Evolutionary conservation across 2,113 vertebrate species (phyloP).

Genomic region (Tetraodon nigroviridis): DNA sequence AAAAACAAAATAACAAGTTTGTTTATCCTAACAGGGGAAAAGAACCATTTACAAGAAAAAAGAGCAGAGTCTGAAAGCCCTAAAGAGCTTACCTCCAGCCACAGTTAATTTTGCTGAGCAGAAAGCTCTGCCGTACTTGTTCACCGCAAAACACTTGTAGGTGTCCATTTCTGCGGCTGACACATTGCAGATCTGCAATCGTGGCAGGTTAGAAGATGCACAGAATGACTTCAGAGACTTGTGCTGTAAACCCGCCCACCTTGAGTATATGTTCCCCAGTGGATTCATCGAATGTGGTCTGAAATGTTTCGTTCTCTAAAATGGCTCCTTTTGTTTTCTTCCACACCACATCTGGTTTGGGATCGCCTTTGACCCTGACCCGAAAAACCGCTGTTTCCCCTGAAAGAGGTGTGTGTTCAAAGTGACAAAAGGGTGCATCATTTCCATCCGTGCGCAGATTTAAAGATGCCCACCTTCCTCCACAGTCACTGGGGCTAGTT

Average conservation of each 20-base stretch:
- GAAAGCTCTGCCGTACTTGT: slow-evolving; percentile 79
- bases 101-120: slow-evolving; percentile 77
- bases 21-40: neutral
- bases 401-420: slow-evolving; percentile 35
- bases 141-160: slow-evolving; percentile 79
- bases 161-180: slow-evolving; percentile 71
- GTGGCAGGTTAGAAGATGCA: neutral
- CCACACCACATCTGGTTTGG: slow-evolving; percentile 79
- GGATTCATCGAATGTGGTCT: slow-evolving; percentile 56
- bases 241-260: slow-evolving; percentile 63
- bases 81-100: slow-evolving; percentile 69
- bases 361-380: slow-evolving; percentile 77
- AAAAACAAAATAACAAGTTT: slow-evolving; percentile 24
- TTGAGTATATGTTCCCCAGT: slow-evolving; percentile 76
- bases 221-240: neutral
- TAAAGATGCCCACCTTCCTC: slow-evolving; percentile 75
- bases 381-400: slow-evolving; percentile 80
- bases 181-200: slow-evolving; percentile 75
- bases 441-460: neutral
- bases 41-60: neutral
- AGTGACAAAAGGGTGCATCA: neutral
- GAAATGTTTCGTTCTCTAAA: slow-evolving; percentile 72
- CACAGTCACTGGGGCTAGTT: slow-evolving; percentile 71
- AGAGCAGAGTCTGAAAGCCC: neutral
- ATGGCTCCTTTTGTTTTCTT: slow-evolving; percentile 60